These are phyloP conservation scores for Diceros bicornis DNA, from an alignment of 2,797 vertebrate genomes.

Conservation along the genomic window DNA sequence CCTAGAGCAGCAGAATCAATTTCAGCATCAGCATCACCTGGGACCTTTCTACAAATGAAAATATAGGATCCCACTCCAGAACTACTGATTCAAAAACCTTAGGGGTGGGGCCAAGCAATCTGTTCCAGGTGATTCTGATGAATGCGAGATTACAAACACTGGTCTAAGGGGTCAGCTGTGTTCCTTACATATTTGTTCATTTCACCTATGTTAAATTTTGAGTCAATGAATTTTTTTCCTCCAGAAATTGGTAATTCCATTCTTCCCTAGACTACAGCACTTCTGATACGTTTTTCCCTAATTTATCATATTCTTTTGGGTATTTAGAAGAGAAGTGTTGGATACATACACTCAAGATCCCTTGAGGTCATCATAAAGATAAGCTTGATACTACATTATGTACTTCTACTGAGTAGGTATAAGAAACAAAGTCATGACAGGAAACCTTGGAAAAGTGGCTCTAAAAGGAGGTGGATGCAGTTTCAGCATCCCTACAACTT, in stretches of 20 bases:
- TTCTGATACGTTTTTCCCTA: not conserved
- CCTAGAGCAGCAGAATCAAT: not conserved
- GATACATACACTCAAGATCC: not conserved
- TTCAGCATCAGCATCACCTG: not conserved
- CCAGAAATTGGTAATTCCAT: not conserved
- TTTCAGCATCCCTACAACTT: not conserved
- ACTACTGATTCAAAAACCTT: not conserved
- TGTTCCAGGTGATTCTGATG: not conserved
- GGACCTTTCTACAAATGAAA: not conserved
- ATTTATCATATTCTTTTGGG: not conserved
- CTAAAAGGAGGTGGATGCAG: not conserved
- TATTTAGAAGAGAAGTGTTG: not conserved
- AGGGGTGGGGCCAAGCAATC: fast-evolving
- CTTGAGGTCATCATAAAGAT: not conserved
- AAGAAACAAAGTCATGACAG: not conserved
- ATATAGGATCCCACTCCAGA: not conserved
- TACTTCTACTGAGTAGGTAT: not conserved
- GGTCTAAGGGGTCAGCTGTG: not conserved
- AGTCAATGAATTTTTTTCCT: not conserved
- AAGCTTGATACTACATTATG: not conserved
- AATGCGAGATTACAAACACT: not conserved
- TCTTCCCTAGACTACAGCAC: not conserved
- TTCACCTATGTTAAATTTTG: not conserved
- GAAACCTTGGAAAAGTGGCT: not conserved
- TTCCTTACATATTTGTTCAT: not conserved